These are phyloP conservation scores for Elephas maximus DNA, from an alignment of 2,113 vertebrate species.

Conservation along the genomic window DNA sequence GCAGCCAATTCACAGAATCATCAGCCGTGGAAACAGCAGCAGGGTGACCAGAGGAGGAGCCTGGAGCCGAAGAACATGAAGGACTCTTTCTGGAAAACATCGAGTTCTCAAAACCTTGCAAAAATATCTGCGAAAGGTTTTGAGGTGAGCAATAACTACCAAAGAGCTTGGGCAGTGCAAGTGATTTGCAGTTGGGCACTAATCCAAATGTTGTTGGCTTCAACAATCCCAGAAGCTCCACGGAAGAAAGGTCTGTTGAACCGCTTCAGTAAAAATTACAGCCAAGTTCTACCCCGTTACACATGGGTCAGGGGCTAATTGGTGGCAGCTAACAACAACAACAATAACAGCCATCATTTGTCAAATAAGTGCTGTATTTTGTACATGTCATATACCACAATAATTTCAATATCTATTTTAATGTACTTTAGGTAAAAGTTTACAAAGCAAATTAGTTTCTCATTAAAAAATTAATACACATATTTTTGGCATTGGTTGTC, in stretches of 20 bases:
- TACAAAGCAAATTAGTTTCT: no score
- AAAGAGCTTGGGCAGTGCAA: no score
- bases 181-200: no score
- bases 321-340: neutral
- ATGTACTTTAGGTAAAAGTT: no score
- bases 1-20: no score
- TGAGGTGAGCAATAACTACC: neutral
- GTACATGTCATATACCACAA: accelerated
- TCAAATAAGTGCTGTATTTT: no score
- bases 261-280: neutral
- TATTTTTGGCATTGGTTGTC: no score
- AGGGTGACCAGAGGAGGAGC: no score
- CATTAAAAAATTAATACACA: no score
- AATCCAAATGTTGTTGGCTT: neutral
- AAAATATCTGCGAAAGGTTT: no score
- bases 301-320: neutral
- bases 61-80: accelerated
- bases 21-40: accelerated
- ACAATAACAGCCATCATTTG: no score
- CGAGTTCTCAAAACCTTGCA: neutral
- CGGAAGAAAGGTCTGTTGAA: neutral
- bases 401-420: neutral
- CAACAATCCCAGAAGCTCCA: neutral
- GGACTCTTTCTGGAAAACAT: neutral
- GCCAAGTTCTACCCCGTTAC: neutral